Conservation (phyloP, 92 coral and sea anemone species). For the Bergia sp. region DNA sequence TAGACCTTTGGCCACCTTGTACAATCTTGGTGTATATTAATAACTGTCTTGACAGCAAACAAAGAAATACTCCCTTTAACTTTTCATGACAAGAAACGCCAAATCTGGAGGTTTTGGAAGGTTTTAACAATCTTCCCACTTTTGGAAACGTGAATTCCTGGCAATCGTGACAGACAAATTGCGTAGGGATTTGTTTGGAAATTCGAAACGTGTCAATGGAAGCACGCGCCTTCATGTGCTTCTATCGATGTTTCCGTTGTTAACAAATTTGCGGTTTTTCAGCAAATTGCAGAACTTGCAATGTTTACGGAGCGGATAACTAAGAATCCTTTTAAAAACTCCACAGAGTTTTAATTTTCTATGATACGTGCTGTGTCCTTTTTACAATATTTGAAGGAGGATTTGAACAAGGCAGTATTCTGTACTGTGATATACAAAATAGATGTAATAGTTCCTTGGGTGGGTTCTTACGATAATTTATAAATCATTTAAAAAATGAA, state of each 20-base stretch:
- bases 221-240: background rate
- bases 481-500: no score
- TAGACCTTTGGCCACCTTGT: background rate
- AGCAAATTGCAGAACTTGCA: background rate
- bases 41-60: constrained; percentile 9
- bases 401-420: background rate
- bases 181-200: constrained; percentile 27
- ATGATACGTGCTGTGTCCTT: background rate
- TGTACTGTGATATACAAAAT: background rate
- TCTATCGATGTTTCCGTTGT: background rate
- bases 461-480: background rate
- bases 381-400: background rate
- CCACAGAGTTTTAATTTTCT: background rate
- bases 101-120: background rate
- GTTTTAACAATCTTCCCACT: background rate
- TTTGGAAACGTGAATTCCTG: background rate
- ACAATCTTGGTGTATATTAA: background rate
- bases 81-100: background rate
- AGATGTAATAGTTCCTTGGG: no score
- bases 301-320: constrained; percentile 1
- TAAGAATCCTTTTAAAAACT: background rate
- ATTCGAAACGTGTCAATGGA: constrained; percentile 31
- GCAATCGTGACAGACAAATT: background rate
- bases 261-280: background rate
- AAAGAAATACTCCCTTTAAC: background rate